A percentile compares a stretch with the other conserved stretches of the same genome.
Conservation (phyloP, 2,113 vertebrate species). For the Zosterops japonicus region DNA sequence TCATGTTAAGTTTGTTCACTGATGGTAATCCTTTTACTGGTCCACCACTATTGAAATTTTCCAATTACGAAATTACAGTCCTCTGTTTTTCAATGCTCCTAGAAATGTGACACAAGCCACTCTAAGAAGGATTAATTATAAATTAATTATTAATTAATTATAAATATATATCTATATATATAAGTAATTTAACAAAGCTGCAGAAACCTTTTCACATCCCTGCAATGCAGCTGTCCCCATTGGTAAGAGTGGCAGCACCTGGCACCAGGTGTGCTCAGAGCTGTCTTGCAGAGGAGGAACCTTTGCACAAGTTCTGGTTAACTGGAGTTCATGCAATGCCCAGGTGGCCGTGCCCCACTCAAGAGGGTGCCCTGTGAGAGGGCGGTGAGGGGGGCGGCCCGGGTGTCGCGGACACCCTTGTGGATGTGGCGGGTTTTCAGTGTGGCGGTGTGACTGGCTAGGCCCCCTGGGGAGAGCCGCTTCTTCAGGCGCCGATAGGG, state of each 20-base stretch:
- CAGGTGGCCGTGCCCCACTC: background rate
- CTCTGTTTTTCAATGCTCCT: background rate
- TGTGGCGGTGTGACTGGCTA: background rate
- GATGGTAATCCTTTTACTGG: background rate
- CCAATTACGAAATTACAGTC: background rate
- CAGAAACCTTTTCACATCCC: background rate
- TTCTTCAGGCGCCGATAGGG: background rate
- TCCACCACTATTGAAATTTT: background rate
- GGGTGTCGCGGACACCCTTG: fast-evolving
- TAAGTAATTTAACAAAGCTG: background rate
- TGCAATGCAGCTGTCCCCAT: background rate
- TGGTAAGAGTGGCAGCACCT: background rate
- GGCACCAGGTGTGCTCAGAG: background rate
- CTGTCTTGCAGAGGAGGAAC: background rate
- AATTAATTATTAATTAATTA: too few relatives aligned
- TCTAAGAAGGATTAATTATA: background rate
- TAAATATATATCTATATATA: too few relatives aligned
- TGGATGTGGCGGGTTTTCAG: fast-evolving
- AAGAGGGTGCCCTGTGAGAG: background rate
- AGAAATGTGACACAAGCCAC: background rate
- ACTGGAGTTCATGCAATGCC: fast-evolving
- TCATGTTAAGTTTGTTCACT: fast-evolving
- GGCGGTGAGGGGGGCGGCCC: fast-evolving
- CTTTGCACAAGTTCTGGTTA: fast-evolving
- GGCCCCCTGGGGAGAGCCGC: background rate